These are phyloP conservation scores for Mechanitis mazaeus DNA, from an alignment of 2,888 invertebrate species.

Conservation along the genomic window DNA sequence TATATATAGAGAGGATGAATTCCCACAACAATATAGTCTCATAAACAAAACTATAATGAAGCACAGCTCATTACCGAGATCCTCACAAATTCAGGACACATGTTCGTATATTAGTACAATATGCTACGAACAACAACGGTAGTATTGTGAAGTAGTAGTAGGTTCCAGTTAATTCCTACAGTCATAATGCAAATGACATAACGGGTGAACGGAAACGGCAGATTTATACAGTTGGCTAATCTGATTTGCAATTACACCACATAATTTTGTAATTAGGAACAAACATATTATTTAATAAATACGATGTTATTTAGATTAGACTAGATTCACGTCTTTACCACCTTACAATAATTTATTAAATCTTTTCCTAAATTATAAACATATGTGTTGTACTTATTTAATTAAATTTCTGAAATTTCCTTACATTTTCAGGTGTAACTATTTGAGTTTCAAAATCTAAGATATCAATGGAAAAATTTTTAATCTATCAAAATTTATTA, in stretches of 20 bases:
- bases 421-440: too few species aligned
- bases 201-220: constrained; percentile 10
- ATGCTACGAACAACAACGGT: not conserved
- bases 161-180: constrained; percentile 16
- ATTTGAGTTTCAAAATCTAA: too few species aligned
- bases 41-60: constrained; percentile 1
- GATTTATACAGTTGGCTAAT: constrained; percentile 4
- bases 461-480: too few species aligned
- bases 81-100: not conserved
- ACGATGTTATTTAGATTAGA: too few species aligned
- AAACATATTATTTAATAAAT: too few species aligned
- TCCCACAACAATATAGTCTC: not conserved
- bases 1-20: not conserved
- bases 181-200: constrained; percentile 21
- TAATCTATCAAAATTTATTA: too few species aligned
- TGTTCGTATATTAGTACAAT: not conserved
- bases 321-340: too few species aligned
- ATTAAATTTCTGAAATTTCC: too few species aligned
- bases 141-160: constrained; percentile 3
- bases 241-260: constrained; percentile 3
- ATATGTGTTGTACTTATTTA: too few species aligned
- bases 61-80: not conserved
- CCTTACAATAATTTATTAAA: too few species aligned
- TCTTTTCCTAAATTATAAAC: too few species aligned
- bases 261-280: not conserved